Conservation (phyloP, 2,113 vertebrate species). For the Melanocharis versteri region DNA sequence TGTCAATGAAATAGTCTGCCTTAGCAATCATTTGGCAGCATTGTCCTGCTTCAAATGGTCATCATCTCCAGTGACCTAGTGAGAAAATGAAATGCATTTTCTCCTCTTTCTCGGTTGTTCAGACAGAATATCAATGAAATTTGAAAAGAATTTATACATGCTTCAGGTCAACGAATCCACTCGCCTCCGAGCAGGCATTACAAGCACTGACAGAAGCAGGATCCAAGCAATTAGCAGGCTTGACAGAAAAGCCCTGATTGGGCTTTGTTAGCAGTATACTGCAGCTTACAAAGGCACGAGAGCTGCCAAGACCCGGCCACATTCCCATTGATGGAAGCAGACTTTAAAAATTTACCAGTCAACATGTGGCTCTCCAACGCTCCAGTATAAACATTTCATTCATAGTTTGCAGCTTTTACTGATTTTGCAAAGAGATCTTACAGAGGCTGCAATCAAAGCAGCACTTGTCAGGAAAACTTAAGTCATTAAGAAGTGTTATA, state of each 20-base stretch:
- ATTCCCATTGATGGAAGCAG: background rate
- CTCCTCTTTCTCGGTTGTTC: constrained; percentile 13
- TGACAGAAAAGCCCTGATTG: background rate
- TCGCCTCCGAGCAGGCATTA: background rate
- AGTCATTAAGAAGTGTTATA: background rate
- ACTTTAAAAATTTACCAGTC: background rate
- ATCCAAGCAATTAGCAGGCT: background rate
- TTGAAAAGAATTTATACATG: constrained; percentile 2
- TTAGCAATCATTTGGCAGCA: background rate
- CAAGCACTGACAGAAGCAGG: background rate
- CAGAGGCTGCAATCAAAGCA: background rate
- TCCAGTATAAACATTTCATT: background rate
- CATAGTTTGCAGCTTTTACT: background rate
- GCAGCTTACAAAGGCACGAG: background rate
- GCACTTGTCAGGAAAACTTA: background rate
- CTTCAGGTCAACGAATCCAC: background rate
- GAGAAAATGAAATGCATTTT: constrained; percentile 56
- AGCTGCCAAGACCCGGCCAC: background rate
- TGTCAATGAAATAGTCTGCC: constrained; percentile 51
- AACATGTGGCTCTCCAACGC: background rate
- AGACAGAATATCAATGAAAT: constrained; percentile 1
- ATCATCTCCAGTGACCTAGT: background rate
- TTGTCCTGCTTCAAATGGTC: constrained; percentile 42
- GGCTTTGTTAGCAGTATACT: background rate
- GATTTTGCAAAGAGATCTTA: background rate